Base-by-base conservation (phyloP, 2,797 vertebrate genomes). In the Rallus crepitans region DNA sequence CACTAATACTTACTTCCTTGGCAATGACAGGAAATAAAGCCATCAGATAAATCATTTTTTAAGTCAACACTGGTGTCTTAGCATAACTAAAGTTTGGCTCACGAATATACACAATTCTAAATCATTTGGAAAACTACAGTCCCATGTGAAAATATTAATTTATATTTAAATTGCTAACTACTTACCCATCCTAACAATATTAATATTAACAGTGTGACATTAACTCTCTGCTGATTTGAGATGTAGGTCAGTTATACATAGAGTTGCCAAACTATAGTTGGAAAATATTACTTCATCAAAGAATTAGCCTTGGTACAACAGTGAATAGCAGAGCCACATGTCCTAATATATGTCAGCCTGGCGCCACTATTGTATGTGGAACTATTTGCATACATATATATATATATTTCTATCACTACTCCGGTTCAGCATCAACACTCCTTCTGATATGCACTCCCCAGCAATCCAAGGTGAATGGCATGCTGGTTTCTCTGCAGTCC, bases 271-370 rank as follows among this genome's bases (percentile, higher is more conserved):
- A 91, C 72, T 77, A 48, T 12, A 91, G 89, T 1, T 93, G 96
- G 96, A 96, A 97, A 97, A 96, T 94, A 96, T 97, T 96, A 97
- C 96, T 97, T 97, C 96, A 97, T 95, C 94, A 92, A 95, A 96
- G 92, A 95, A 94, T 93, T 70, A 92, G 92, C 79, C 68, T 81
- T 82, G 94, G 93, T 96, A 94, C 81, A 90, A 80, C 59, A 31
- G 81, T 25, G 82, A 87, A 93, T 31, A 96, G 93, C 76, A 48
- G 92, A 95, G 95, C 82, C 95, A 92, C 90, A 76, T 88, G 94
- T 92, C 95, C 96, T 75, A 78, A 72, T 69, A 55, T 6, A 72
- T 60, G 35, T 95, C 93, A 90, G 95, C 87, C 95, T 96, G 97
- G 96, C 94, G 93, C 95, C 96, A 70, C 96, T 70, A 75, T 91